These are phyloP conservation scores for Aleadryas rufinucha DNA, from an alignment of 2,113 vertebrate species.

Conservation along the genomic window DNA sequence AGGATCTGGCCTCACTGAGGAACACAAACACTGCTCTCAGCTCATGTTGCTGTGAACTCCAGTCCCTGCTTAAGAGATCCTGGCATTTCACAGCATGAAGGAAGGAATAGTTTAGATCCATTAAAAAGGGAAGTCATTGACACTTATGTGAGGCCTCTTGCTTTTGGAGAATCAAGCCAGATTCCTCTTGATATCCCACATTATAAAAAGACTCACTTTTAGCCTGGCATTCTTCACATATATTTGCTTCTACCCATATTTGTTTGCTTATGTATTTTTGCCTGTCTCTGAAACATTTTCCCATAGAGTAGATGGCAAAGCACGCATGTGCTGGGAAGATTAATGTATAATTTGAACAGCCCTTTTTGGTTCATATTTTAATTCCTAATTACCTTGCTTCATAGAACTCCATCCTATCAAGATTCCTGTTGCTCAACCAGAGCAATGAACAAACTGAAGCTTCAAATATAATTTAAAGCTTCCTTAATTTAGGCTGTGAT, in stretches of 20 bases:
- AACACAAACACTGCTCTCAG: not conserved
- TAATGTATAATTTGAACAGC: not conserved
- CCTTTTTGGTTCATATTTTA: not conserved
- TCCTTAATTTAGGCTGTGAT: not conserved
- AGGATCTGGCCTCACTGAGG: not conserved
- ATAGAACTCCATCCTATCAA: not conserved
- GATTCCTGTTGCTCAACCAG: not conserved
- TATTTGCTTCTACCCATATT: not conserved
- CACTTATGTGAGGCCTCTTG: not conserved
- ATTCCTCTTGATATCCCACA: not conserved
- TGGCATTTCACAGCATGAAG: not conserved
- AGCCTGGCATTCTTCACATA: not conserved
- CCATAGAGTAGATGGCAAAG: not conserved
- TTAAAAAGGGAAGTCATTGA: not conserved
- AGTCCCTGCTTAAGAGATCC: not conserved
- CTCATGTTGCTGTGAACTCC: not conserved
- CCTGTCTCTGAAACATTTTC: not conserved
- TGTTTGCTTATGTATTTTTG: not conserved
- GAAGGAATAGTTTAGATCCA: not conserved
- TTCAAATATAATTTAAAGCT: not conserved
- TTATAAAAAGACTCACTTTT: not conserved
- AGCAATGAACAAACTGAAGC: not conserved
- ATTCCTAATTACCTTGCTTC: not conserved
- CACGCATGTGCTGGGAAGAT: not conserved
- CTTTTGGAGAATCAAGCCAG: fast-evolving